phyloP scores from a whole-genome alignment of 2,113 vertebrate genomes.

The Numenius arquata region DNA sequence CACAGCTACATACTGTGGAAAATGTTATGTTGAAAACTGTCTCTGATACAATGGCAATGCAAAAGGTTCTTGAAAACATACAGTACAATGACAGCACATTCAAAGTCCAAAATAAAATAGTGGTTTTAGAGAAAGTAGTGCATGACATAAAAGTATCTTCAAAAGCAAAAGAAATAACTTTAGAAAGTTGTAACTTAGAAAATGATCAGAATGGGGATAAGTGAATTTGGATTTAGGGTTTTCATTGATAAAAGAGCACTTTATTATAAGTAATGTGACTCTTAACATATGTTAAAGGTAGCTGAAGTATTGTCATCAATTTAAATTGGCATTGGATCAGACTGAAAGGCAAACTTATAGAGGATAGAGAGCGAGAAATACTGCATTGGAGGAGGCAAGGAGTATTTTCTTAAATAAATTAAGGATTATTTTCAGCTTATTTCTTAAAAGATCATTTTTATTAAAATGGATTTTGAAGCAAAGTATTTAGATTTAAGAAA shows the following conservation, averaged over 20 bases:
- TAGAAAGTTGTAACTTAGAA: conserved; percentile 38
- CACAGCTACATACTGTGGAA: conserved; percentile 83
- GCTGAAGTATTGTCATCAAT: not conserved
- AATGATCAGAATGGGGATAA: conserved; percentile 14
- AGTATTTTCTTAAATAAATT: not conserved
- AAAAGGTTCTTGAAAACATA: conserved; percentile 78
- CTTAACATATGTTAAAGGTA: not conserved
- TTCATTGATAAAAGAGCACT: not conserved
- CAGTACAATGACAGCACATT: conserved; percentile 75
- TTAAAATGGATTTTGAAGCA: not conserved
- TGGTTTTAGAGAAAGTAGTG: conserved; percentile 70
- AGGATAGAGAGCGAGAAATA: not conserved
- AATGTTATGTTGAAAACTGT: conserved; percentile 82
- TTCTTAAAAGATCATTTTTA: not conserved
- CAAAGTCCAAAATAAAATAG: conserved; percentile 74
- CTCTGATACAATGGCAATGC: conserved; percentile 76
- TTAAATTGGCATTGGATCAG: not conserved
- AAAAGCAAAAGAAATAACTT: conserved; percentile 38
- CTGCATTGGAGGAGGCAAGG: not conserved
- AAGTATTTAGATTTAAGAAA: not conserved
- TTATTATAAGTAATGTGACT: not conserved
- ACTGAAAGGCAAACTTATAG: not conserved
- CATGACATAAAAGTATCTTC: conserved; percentile 61
- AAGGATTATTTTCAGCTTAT: not conserved
- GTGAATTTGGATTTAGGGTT: not conserved